phyloP scores from a whole-genome alignment of 2,888 invertebrate species.

The Gasteruption jaculator region DNA sequence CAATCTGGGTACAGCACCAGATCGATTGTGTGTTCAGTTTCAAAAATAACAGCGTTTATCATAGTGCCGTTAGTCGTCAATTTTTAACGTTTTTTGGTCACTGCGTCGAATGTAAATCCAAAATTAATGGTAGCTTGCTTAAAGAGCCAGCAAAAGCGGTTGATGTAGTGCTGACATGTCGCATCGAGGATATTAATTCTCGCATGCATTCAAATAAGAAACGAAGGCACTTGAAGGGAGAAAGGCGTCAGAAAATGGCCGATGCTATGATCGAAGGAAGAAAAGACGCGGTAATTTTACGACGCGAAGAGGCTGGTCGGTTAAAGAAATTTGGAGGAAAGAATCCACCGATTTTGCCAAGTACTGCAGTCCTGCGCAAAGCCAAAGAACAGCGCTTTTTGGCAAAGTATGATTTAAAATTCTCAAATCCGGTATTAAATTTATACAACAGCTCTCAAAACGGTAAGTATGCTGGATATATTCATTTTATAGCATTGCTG shows the following conservation, averaged over 20 bases:
- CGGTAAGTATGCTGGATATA: conserved; percentile 9
- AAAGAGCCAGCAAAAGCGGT: conserved; percentile 11
- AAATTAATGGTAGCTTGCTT: conserved; percentile 8
- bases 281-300: conserved; percentile 11
- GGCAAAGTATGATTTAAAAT: background rate
- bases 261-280: conserved; percentile 12
- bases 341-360: conserved; percentile 3
- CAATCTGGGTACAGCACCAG: conserved; percentile 12
- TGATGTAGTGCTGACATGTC: conserved; percentile 12
- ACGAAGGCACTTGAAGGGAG: conserved; percentile 11
- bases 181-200: conserved; percentile 2
- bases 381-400: conserved; percentile 8
- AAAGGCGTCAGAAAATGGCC: conserved; percentile 3
- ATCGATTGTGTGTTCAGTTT: conserved; percentile 15
- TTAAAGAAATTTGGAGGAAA: conserved; percentile 5
- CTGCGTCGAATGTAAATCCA: conserved; percentile 13
- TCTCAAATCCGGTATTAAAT: conserved; percentile 1
- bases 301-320: conserved; percentile 3
- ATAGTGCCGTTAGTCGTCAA: conserved; percentile 1
- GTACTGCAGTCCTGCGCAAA: conserved; percentile 2
- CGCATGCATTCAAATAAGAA: conserved; percentile 9
- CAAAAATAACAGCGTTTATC: conserved; percentile 13
- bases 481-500: background rate
- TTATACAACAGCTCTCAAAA: conserved; percentile 1
- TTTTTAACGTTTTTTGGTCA: conserved; percentile 7